These are phyloP conservation scores for Enteromius treurensis DNA, from an alignment of 2,797 vertebrate species.

Conservation along the genomic window DNA sequence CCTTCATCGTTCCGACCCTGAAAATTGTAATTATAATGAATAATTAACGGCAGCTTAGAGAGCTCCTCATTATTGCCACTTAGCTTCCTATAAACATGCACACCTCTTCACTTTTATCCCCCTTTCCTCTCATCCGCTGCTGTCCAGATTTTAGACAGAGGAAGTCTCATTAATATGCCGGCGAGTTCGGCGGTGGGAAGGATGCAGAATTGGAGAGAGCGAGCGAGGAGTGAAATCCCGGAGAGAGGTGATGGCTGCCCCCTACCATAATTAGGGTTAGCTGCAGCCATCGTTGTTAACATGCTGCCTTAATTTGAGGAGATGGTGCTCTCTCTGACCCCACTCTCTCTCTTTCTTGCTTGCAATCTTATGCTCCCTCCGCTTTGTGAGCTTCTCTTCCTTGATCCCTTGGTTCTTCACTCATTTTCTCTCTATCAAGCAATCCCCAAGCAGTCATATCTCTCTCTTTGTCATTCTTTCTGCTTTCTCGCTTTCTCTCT, in stretches of 20 bases:
- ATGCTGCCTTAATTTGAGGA: constrained; percentile 75
- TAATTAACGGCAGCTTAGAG: constrained; percentile 76
- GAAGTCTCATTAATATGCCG: constrained; percentile 64
- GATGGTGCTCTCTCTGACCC: constrained; percentile 71
- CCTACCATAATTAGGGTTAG: constrained; percentile 78
- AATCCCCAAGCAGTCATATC: constrained; percentile 17
- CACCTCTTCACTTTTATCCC: constrained; percentile 62
- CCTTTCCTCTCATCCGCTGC: constrained; percentile 62
- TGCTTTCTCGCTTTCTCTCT: constrained; percentile 28
- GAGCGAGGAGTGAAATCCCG: constrained; percentile 65
- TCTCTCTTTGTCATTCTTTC: constrained; percentile 22
- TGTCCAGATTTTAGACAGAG: constrained; percentile 74
- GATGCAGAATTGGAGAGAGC: constrained; percentile 64
- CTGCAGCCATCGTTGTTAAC: constrained; percentile 78
- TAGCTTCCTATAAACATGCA: constrained; percentile 63
- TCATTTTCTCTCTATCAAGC: constrained; percentile 8
- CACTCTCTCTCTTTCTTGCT: constrained; percentile 13
- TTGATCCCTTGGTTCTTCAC: constrained; percentile 36
- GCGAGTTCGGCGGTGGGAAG: constrained; percentile 54
- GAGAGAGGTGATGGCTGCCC: constrained; percentile 63
- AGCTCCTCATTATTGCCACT: constrained; percentile 73
- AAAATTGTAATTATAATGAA: constrained; percentile 75
- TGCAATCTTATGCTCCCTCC: constrained; percentile 11
- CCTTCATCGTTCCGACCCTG: constrained; percentile 65
- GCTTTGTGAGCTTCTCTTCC: constrained; percentile 11